Evolutionary conservation across 2,113 vertebrate genomes (phyloP), one percentile per base, ranked within the genome.

Genomic region (Oxyruncus cristatus): DNA sequence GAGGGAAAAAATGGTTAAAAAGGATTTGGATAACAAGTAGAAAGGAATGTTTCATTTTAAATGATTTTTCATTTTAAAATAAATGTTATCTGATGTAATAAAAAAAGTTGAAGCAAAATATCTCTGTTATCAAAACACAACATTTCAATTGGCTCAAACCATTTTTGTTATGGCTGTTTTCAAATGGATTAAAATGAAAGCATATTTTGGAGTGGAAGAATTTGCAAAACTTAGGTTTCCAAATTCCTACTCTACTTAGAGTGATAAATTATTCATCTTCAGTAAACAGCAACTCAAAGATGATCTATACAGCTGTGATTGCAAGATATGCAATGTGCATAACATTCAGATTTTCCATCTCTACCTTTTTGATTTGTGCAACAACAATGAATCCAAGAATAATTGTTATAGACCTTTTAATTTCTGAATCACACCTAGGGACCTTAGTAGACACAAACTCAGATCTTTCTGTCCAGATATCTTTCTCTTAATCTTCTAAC

Each of bases 101-200:
- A 91, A 95, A 89, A 93, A 88, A 67, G 17, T 80, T 90, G 65
- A 94, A 90, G 79, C 11, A 90, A 96, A 96, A 92, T 85, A 92
- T 83, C 56, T 88, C 35, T 88, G 75, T 88, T 94, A 94, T 93
- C 85, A 96, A 96, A 97, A 95, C 72, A 92, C 63, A 94, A 88
- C 42, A 41, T 93, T 95, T 93, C 47, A 77, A 56, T 75, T 62
- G 90, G 63, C 75, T 90, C 47, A 85, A 95, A 85, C 53, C 58
- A 89, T 58, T 92, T 95, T 85, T 97, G 77, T 95, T 96, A 95
- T 92, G 96, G 72, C 95, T 97, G 72, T 76, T 89, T 91, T 95
- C 63, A 92, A 81, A 86, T 0, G 9, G 59, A 77, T 71, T 55
- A 77, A 94, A 96, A 92, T 74, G 55, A 93, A 95, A 96, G 88